Base-by-base conservation (phyloP, 2,888 invertebrate genomes). In the Cantharis flavilabris region DNA sequence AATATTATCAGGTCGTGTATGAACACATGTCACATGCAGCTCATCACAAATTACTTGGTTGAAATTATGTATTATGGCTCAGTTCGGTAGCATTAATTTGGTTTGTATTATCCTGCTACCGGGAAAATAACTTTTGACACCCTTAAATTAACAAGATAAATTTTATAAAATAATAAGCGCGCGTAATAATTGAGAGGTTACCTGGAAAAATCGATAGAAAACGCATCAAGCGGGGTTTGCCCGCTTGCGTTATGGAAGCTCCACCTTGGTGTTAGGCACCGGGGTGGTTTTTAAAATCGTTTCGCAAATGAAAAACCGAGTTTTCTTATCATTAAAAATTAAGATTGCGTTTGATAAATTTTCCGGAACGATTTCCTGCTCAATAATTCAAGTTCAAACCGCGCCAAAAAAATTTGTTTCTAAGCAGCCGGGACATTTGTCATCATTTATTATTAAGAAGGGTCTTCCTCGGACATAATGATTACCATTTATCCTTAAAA, bases 21-120 rank as follows among this genome's bases (percentile, higher is more conserved):
- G 70, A 70, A 70, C 70, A 49, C 70, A 70, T 70, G 70, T 70
- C 70, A 70, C 49, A 70, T 49, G 70, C 70, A 70, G 70, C 49
- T 70, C 70, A 70, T 70, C 70, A 49, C 70, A 70, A 70, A 70
- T 70, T 70, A 70, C 70, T 33, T 2, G 30, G 70, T 70, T 49
- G 18, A 49, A 70, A 70, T 49, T 70, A 67, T 67, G 23, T 70
- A 70, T 70, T 70, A 70, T 70, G n/a, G 20, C 70, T 30, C 30
- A 70, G 30, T 70, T 30, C n/a, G 70, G 30, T 70, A 67, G 26
- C 65, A 49, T 49, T 70, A 49, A 70, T 70, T 70, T 70, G 62
- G 49, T 70, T 70, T 70, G 70, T n/a, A 70, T 70, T 30, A 70
- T 20, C 33, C n/a, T 49, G 70, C n/a, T 20, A 20, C 20, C 64